Conservation (phyloP, 2,888 invertebrate genomes). For the Melinopterus prodromus region DNA sequence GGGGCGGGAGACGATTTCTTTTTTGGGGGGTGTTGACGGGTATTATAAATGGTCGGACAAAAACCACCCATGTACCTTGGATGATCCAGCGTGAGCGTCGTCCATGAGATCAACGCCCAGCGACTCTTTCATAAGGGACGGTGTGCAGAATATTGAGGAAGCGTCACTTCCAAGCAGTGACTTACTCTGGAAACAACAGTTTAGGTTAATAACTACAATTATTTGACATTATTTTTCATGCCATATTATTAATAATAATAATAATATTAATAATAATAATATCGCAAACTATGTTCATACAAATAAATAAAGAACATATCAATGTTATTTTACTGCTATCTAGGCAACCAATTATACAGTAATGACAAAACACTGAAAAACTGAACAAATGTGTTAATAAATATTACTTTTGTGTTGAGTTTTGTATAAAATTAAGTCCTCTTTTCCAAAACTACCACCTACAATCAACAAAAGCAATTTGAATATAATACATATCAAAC, state of each 20-base stretch:
- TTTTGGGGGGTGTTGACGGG: conserved; percentile 11
- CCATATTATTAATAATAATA: not conserved
- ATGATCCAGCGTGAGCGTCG: conserved; percentile 59
- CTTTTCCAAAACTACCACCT: no score
- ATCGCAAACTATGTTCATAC: no score
- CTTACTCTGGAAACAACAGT: conserved; percentile 77
- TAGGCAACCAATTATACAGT: not conserved
- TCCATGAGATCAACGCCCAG: conserved; percentile 73
- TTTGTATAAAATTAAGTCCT: no score
- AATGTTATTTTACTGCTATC: not conserved
- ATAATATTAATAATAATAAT: not conserved
- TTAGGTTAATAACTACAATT: conserved; percentile 5
- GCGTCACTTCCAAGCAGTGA: conserved; percentile 62
- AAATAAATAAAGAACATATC: not conserved
- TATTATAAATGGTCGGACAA: conserved; percentile 50
- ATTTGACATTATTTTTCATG: not conserved
- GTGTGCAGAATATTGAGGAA: conserved; percentile 78
- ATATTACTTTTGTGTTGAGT: no score
- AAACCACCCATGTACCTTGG: conserved; percentile 60
- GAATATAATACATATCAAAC: no score
- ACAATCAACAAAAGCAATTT: no score
- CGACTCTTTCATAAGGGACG: conserved; percentile 86
- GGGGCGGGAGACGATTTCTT: not conserved
- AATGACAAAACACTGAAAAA: not conserved
- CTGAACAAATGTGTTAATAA: not conserved